Base-by-base conservation (phyloP, 1,140 invertebrate species). In the Nylanderia fulva region DNA sequence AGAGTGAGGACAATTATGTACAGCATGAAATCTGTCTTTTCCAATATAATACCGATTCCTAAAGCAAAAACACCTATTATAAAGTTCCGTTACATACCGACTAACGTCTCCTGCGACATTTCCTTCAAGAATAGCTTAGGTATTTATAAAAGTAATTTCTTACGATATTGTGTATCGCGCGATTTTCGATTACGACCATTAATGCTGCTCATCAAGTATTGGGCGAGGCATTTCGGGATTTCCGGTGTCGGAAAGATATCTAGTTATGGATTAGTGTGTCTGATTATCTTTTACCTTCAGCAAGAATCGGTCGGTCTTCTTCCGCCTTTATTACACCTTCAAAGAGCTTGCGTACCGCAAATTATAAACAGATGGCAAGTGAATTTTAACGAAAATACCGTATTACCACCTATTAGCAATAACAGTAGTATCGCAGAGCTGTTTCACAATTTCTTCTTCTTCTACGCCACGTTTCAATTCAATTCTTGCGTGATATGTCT, bases 1-100 rank as follows among this genome's bases (percentile, higher is more conserved):
- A 82, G 90, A 52, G 94, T 95, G 2, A 96, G 95, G 90, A 91
- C 84, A 33, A 4, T 95, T 3, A 94, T 96, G 27, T 92, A 91
- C n/a, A 88, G 90, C 85, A 93, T 92, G 52, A 88, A 90, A 5
- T 8, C 56, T 0, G 60, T 94, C 5, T 97, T 96, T 92, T 88
- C 91, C 0, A 94, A 96, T 80, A 93, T 97, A 39, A 77, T 96
- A 24, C 91, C 95, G 71, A 97, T 97, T 85, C 95, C 96, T 3
- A 94, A 94, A 56, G 97, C 97, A 18, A 96, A 96, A 92, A 96
- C 96, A 13, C 97, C 97, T 33, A 97, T 97, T 86, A 96, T 97
- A 18, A 97, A 97, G 91, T 96, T 96, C 91, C 89, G 93, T 82
- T 96, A 97, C 91, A 75, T 94, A 4, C 93, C 94, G 8, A 96